These are phyloP conservation scores for Drosophila arizonae DNA, from an alignment of 1,140 invertebrate genomes.

Conservation along the genomic window DNA sequence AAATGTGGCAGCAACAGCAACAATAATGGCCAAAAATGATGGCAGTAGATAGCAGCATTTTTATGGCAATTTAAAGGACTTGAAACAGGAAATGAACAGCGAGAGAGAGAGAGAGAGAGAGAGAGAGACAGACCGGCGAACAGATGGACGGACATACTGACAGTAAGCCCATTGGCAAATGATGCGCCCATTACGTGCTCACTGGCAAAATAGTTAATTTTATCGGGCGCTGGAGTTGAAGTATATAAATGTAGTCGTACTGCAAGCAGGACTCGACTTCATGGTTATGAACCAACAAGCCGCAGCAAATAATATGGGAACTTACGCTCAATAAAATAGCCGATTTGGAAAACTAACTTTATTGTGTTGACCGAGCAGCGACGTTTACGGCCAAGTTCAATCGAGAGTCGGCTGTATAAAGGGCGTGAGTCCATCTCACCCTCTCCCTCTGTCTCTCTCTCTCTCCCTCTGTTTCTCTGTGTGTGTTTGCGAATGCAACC, in stretches of 20 bases:
- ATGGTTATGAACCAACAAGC: constrained; percentile 66
- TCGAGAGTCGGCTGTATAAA: constrained; percentile 37
- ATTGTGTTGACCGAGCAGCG: constrained; percentile 56
- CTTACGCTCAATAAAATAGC: constrained; percentile 80
- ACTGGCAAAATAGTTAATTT: constrained; percentile 75
- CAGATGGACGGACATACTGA: not conserved
- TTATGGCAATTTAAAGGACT: constrained; percentile 78
- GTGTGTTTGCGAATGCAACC: constrained; percentile 76
- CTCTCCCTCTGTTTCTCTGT: constrained; percentile 24
- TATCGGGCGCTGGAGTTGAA: constrained; percentile 71
- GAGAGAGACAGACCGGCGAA: constrained; percentile 1
- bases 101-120: constrained; percentile 7
- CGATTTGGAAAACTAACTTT: constrained; percentile 75
- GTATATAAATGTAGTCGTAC: constrained; percentile 72
- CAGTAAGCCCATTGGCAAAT: constrained; percentile 61
- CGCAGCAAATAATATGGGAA: constrained; percentile 76
- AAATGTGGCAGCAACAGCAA: constrained; percentile 64
- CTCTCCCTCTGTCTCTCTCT: not conserved
- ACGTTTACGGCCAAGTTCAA: constrained; percentile 65
- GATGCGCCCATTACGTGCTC: constrained; percentile 76
- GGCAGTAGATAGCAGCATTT: constrained; percentile 67
- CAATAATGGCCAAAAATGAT: constrained; percentile 49
- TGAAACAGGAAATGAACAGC: constrained; percentile 65
- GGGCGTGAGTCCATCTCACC: not conserved
- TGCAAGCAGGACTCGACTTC: constrained; percentile 46